A percentile compares a stretch with the other conserved stretches of the same genome.
phyloP scores from a whole-genome alignment of 2,888 invertebrate species.

The Coleophora flavipennella region DNA sequence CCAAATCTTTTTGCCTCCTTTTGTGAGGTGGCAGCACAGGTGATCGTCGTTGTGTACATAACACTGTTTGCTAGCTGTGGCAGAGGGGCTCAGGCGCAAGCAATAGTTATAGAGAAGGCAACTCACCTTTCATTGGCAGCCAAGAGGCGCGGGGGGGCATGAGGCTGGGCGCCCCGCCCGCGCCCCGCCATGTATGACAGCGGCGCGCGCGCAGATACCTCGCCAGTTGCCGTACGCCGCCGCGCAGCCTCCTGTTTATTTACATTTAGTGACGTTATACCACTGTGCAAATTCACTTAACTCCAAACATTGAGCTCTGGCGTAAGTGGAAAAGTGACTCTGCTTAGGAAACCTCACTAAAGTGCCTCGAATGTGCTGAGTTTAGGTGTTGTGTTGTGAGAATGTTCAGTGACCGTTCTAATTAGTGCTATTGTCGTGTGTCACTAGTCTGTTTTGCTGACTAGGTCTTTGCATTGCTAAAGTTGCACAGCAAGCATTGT shows the following conservation, averaged over 20 bases:
- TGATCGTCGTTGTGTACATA: too few species aligned
- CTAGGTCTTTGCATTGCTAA: constrained; percentile 39
- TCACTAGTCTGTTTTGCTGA: constrained; percentile 23
- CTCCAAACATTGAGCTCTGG: constrained; percentile 1
- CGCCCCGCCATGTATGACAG: constrained; percentile 27
- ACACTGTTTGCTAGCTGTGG: too few species aligned
- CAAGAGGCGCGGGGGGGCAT: constrained; percentile 35
- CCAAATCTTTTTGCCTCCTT: too few species aligned
- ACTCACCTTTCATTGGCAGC: constrained; percentile 36
- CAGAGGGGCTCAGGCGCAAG: too few species aligned
- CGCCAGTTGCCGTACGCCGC: constrained; percentile 65
- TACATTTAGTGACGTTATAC: constrained; percentile 34
- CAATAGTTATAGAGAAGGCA: constrained; percentile 1
- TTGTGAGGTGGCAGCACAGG: too few species aligned
- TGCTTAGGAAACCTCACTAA: too few species aligned
- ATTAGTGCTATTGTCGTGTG: constrained; percentile 29
- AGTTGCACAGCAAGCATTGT: constrained; percentile 27
- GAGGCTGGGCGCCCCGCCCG: constrained; percentile 22
- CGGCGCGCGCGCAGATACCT: constrained; percentile 60
- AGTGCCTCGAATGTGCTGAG: constrained; percentile 5
- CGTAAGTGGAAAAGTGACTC: constrained; percentile 8
- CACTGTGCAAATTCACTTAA: constrained; percentile 12
- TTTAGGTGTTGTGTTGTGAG: not conserved
- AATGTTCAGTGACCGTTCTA: not conserved
- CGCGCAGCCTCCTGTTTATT: constrained; percentile 70